phyloP scores from a whole-genome alignment of 1,140 invertebrate genomes.

The Grapholita molesta region DNA sequence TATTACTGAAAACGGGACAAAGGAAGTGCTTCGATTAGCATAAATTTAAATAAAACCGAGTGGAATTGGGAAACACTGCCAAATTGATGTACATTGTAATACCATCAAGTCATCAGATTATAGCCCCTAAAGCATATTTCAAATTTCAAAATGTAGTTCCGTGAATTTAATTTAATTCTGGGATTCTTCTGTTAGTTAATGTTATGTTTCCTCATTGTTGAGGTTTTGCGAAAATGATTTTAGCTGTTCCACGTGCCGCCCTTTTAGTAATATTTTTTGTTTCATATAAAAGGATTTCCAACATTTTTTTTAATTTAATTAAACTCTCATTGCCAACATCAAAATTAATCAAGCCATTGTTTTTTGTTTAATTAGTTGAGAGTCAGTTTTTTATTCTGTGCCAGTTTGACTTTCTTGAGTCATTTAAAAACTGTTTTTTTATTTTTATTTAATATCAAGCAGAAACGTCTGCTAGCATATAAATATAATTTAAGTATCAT shows the following conservation, averaged over 20 bases:
- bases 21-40: constrained; percentile 45
- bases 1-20: constrained; percentile 25
- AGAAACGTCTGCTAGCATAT: too few species aligned
- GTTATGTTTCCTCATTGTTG: background rate
- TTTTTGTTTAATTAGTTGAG: too few species aligned
- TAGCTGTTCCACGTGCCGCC: background rate
- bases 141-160: background rate
- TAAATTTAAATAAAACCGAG: constrained; percentile 54
- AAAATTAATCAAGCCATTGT: too few species aligned
- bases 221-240: background rate
- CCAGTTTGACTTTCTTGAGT: too few species aligned
- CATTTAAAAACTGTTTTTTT: too few species aligned
- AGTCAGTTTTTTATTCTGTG: too few species aligned
- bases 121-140: background rate
- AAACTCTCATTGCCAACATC: too few species aligned
- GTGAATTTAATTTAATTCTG: background rate
- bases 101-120: constrained; percentile 38
- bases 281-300: too few species aligned
- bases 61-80: constrained; percentile 20
- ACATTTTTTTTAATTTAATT: too few species aligned
- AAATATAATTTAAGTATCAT: too few species aligned
- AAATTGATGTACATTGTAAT: constrained; percentile 33
- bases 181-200: background rate
- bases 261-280: too few species aligned
- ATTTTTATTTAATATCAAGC: too few species aligned